Percentiles rank a stretch among this genome's conserved stretches.
phyloP scores from a whole-genome alignment of 1,140 invertebrate species.

The Drosophila eugracilis region DNA sequence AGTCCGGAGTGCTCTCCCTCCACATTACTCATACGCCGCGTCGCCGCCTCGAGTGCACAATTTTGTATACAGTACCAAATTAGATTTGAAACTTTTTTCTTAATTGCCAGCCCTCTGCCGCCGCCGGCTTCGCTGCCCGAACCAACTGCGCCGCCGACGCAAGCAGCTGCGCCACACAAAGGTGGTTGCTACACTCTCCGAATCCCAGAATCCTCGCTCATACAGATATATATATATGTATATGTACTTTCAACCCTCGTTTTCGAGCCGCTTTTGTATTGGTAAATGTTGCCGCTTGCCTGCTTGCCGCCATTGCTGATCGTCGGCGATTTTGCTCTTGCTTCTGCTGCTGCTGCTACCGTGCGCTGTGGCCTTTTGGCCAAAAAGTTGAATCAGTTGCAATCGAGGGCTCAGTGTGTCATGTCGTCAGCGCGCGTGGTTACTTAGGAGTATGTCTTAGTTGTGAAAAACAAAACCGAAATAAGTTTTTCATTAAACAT shows the following conservation, averaged over 20 bases:
- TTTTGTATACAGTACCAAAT: constrained; percentile 85
- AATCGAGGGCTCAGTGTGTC: constrained; percentile 77
- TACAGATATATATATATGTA: not conserved
- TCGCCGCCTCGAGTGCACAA: constrained; percentile 77
- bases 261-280: constrained; percentile 69
- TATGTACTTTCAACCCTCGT: constrained; percentile 65
- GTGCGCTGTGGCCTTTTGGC: constrained; percentile 55
- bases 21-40: constrained; percentile 59
- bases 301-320: constrained; percentile 75
- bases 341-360: constrained; percentile 37
- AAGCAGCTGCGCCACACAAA: constrained; percentile 57
- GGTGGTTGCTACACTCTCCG: constrained; percentile 79
- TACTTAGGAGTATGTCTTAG: constrained; percentile 7
- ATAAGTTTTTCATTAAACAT: not conserved
- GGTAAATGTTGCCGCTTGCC: constrained; percentile 83
- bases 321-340: constrained; percentile 15
- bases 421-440: constrained; percentile 67
- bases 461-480: constrained; percentile 22
- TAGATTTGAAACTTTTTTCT: constrained; percentile 84
- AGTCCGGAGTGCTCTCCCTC: constrained; percentile 27
- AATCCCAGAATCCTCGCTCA: constrained; percentile 22
- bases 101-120: constrained; percentile 69
- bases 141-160: constrained; percentile 11
- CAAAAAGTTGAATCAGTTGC: constrained; percentile 84
- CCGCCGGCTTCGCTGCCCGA: not conserved